phyloP scores from a whole-genome alignment of 2,113 vertebrate species.

The Epinephelus cyanopodus region DNA sequence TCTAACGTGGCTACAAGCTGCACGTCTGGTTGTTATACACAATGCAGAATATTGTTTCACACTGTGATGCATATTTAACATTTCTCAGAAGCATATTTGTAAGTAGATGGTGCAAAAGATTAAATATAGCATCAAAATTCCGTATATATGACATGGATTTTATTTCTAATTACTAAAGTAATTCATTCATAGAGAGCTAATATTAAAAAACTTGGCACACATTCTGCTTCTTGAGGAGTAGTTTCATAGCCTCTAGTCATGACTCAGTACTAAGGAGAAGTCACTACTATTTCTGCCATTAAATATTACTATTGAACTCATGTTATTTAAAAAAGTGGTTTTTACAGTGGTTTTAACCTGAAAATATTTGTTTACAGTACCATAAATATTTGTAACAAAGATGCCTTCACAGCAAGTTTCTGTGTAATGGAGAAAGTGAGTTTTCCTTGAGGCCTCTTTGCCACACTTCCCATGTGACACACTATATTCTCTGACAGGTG shows the following conservation, averaged over 20 bases:
- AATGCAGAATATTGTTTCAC: not conserved
- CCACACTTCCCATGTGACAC: not conserved
- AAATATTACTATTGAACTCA: not conserved
- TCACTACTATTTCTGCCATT: not conserved
- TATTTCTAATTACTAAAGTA: not conserved
- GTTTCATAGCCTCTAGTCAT: too few species aligned
- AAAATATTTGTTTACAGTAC: not conserved
- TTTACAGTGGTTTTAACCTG: not conserved
- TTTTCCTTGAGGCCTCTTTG: not conserved
- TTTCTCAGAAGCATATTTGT: not conserved
- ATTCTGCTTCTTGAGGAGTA: not conserved
- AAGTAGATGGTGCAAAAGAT: not conserved
- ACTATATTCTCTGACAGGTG: constrained; percentile 20
- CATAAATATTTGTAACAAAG: not conserved
- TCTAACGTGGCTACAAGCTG: not conserved
- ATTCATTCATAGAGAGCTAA: not conserved
- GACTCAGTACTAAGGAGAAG: not conserved
- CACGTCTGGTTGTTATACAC: not conserved
- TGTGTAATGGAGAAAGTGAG: not conserved
- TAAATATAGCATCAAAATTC: not conserved
- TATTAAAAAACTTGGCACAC: not conserved
- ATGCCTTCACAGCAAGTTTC: not conserved
- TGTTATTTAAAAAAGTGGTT: not conserved
- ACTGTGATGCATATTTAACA: not conserved
- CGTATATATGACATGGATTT: not conserved